Evolutionary conservation across 2,797 vertebrate species (phyloP), one percentile per base, ranked within the genome.

Genomic region (Halcyon chelicuti): DNA sequence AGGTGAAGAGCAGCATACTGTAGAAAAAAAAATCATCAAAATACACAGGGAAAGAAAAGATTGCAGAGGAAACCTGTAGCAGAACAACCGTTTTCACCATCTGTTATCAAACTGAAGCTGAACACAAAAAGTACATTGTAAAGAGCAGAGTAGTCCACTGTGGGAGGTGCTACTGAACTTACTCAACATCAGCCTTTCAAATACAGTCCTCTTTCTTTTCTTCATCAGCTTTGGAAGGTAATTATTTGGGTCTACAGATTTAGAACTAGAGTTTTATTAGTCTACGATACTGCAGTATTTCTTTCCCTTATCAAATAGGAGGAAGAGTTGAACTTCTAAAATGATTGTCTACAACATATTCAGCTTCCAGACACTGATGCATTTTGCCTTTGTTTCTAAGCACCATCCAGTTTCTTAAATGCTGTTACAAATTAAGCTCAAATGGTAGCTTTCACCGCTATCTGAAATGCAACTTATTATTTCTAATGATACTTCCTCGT

Each of bases 361-460:
- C 76, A 66, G n/a, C 39, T 84, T 55, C 55, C 1, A 12, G 74
- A 81, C 44, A 58, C 51, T 55, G 58, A 75, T 66, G n/a, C 33
- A 52, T 81, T 90, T 93, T 86, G 29, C 58, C 47, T 72, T 94
- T 88, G 33, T 93, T 96, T 84, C 54, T 81, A 73, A 90, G 90
- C 47, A 55, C 14, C 60, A 78, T 86, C 31, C 55, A 90, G 63
- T 79, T 55, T 60, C 40, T 67, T 85, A 90, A 93, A 88, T 73
- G 86, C n/a, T 71, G 67, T 92, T 76, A 93, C 86, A 94, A 95
- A 90, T 84, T 76, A 88, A 70, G 22, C 33, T 84, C 84, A 55
- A 96, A 94, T 87, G 47, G 49, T 67, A 70, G 40, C 51, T 88
- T 86, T 92, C 55, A 51, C 28, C 3, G 3, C 29, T 33, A 66